phyloP scores from a whole-genome alignment of 2,113 vertebrate genomes.

The Paradoxurus hermaphroditus region DNA sequence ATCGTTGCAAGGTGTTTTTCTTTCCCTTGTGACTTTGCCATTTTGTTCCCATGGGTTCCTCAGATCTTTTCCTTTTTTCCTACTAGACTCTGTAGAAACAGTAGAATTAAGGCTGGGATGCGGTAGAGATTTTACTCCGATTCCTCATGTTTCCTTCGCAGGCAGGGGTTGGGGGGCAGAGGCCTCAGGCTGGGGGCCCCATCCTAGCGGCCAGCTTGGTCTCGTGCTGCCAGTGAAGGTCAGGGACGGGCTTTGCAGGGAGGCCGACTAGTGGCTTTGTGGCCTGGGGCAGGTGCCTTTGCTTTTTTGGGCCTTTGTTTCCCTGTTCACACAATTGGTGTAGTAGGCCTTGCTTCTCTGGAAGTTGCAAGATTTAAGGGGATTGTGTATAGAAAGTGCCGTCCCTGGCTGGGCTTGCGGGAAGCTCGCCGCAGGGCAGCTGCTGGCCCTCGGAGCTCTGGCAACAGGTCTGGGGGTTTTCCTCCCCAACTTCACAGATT shows the following conservation, averaged over 20 bases:
- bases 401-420: fast-evolving
- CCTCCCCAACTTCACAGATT: not conserved
- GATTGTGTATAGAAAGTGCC: not conserved
- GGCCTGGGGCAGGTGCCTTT: too few species aligned
- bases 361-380: not conserved
- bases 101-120: not conserved
- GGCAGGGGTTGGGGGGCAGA: not conserved
- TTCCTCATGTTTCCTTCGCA: not conserved
- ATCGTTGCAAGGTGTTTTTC: not conserved
- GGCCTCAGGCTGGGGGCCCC: not conserved
- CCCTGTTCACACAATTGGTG: not conserved
- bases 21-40: not conserved
- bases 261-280: not conserved
- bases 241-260: not conserved
- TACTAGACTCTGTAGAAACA: not conserved
- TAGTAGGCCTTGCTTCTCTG: not conserved
- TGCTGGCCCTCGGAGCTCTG: not conserved
- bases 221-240: too few species aligned
- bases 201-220: too few species aligned
- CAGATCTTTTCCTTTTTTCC: not conserved
- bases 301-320: not conserved
- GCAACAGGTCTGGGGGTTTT: not conserved
- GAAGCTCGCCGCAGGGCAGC: fast-evolving
- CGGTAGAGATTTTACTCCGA: not conserved
- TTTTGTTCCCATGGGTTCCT: not conserved